Percentiles rank a stretch among this genome's conserved stretches.
Conservation (phyloP, 2,888 invertebrate species). For the Limnephilus lunatus region DNA sequence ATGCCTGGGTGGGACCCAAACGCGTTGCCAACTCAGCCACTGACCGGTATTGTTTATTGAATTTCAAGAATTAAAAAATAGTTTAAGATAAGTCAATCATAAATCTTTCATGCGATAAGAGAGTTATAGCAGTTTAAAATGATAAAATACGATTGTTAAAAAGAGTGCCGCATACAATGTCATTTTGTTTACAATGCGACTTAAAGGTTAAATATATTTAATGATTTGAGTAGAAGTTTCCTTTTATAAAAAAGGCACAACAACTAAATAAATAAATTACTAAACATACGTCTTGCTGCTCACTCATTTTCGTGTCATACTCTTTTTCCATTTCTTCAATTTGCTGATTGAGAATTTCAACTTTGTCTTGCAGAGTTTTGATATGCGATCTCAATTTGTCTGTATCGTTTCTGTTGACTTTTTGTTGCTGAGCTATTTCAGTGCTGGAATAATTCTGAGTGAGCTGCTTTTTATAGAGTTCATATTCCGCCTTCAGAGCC, state of each 20-base stretch:
- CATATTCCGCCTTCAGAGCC: slow-evolving; percentile 81
- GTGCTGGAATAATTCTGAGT: slow-evolving; percentile 56
- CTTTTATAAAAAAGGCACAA: neutral
- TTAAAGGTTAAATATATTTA: too few species aligned
- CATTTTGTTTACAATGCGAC: too few species aligned
- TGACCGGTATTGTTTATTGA: too few species aligned
- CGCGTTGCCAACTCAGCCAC: too few species aligned
- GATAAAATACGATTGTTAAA: too few species aligned
- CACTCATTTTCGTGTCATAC: slow-evolving; percentile 78
- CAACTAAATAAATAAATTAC: neutral
- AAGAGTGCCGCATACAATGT: too few species aligned
- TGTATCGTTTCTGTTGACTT: slow-evolving; percentile 69
- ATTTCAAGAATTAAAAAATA: too few species aligned
- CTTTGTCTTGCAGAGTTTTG: slow-evolving; percentile 81
- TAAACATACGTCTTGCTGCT: slow-evolving; percentile 76
- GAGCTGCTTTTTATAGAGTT: slow-evolving; percentile 78
- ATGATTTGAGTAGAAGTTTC: neutral
- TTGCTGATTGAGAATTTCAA: slow-evolving; percentile 80
- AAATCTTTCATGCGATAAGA: too few species aligned
- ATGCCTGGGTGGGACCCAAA: too few species aligned
- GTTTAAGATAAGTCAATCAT: too few species aligned
- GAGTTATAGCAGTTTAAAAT: too few species aligned
- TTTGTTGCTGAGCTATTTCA: slow-evolving; percentile 67
- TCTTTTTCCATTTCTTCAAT: slow-evolving; percentile 81
- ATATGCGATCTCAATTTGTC: slow-evolving; percentile 79